Percentiles rank a stretch among this genome's conserved stretches.
Conservation (phyloP, 92 coral and sea anemone genomes). For the Epizoanthus stellaris region DNA sequence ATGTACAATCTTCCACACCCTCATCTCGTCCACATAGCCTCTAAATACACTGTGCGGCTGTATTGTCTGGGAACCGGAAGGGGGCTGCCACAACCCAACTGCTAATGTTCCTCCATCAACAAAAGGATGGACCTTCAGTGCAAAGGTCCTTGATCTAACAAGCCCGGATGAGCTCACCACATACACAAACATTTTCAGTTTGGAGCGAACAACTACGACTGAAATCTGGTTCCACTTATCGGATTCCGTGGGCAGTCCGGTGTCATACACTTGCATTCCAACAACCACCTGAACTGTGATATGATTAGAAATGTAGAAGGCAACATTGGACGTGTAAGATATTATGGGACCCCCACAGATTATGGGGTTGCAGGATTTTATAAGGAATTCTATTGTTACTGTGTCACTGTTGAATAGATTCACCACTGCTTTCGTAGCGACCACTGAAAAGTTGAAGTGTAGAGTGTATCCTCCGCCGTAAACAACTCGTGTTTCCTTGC, state of each 20-base stretch:
- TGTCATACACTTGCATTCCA: constrained; percentile 56
- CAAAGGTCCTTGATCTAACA: constrained; percentile 54
- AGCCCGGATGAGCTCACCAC: constrained; percentile 53
- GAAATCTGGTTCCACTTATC: constrained; percentile 70
- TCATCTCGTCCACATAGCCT: constrained; percentile 67
- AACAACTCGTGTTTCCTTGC: constrained; percentile 64
- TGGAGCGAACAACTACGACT: constrained; percentile 48
- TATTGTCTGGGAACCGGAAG: constrained; percentile 55
- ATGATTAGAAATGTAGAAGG: constrained; percentile 59
- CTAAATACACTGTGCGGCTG: constrained; percentile 44
- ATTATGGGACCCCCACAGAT: constrained; percentile 70
- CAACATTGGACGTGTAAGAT: constrained; percentile 56
- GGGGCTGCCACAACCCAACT: constrained; percentile 74
- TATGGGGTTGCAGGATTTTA: constrained; percentile 55
- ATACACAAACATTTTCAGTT: constrained; percentile 59
- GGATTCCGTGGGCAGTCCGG: constrained; percentile 53
- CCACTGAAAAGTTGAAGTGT: constrained; percentile 61
- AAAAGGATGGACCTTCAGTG: constrained; percentile 40
- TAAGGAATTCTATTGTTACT: constrained; percentile 58
- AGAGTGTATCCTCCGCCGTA: constrained; percentile 65
- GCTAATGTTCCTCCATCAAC: constrained; percentile 59
- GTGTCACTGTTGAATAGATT: constrained; percentile 45
- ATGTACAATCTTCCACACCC: constrained; percentile 58
- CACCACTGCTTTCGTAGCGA: constrained; percentile 48
- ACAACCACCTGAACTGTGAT: constrained; percentile 60